These are phyloP conservation scores for Scomber scombrus DNA, from an alignment of 2,113 vertebrate genomes.

Conservation along the genomic window DNA sequence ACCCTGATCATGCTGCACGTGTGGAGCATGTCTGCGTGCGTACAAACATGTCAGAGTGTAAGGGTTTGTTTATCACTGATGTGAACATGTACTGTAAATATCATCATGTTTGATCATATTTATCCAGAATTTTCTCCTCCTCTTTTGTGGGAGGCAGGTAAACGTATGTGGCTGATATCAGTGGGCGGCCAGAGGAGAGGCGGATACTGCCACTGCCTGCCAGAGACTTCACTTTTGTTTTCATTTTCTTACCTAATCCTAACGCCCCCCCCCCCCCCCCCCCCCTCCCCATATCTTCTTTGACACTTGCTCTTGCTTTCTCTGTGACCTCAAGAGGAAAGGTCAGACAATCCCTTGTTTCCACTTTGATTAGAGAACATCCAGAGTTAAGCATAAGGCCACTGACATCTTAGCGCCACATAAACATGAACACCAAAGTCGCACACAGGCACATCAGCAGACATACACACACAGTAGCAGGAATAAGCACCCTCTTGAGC, in stretches of 20 bases:
- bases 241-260: not conserved
- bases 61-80: constrained; percentile 55
- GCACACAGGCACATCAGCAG: not conserved
- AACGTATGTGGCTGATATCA: constrained; percentile 25
- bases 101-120: constrained; percentile 58
- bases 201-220: not conserved
- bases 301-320: constrained; percentile 11
- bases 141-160: constrained; percentile 8
- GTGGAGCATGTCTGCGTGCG: constrained; percentile 41
- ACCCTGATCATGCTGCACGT: constrained; percentile 55
- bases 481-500: too few relatives aligned
- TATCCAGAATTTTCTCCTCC: constrained; percentile 18
- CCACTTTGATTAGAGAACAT: constrained; percentile 50
- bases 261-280: too few relatives aligned
- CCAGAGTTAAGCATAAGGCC: constrained; percentile 26
- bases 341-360: constrained; percentile 37
- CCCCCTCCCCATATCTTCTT: not conserved
- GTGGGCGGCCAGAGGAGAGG: not conserved
- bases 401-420: constrained; percentile 39
- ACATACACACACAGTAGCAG: constrained; percentile 28
- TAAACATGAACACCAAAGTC: not conserved
- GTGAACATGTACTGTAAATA: constrained; percentile 36
- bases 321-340: constrained; percentile 25
- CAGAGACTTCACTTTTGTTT: not conserved
- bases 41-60: constrained; percentile 59